Conservation (phyloP, 2,888 invertebrate species). For the Dasysyrphus tricinctus region DNA sequence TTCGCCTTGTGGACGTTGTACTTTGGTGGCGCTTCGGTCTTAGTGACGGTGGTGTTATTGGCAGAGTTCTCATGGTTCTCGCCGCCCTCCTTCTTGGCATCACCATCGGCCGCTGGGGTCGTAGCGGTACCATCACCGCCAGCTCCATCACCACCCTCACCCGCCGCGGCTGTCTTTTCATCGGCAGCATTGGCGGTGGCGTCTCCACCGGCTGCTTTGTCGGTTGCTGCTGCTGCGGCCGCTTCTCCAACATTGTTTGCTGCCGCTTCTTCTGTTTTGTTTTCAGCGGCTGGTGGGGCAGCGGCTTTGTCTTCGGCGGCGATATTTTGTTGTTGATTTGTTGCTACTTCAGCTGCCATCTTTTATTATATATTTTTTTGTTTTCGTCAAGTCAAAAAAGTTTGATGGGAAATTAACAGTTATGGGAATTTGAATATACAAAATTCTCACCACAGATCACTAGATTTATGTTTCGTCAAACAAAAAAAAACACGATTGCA, state of each 20-base stretch:
- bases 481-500: constrained; percentile 56
- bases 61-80: constrained; percentile 83
- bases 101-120: constrained; percentile 80
- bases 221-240: constrained; percentile 81
- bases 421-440: constrained; percentile 31
- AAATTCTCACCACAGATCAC: constrained; percentile 52
- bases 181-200: constrained; percentile 75
- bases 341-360: constrained; percentile 92
- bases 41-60: constrained; percentile 83
- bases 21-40: constrained; percentile 89
- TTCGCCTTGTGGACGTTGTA: constrained; percentile 93
- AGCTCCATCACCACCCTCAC: constrained; percentile 81
- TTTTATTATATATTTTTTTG: constrained; percentile 70
- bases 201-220: constrained; percentile 76
- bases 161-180: constrained; percentile 72
- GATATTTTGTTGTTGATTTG: constrained; percentile 85
- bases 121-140: constrained; percentile 79
- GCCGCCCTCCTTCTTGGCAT: constrained; percentile 84
- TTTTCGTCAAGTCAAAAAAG: constrained; percentile 47
- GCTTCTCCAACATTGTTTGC: constrained; percentile 80
- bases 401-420: constrained; percentile 53
- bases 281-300: constrained; percentile 81
- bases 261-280: constrained; percentile 84
- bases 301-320: constrained; percentile 75
- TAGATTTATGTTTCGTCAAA: constrained; percentile 30